These are phyloP conservation scores for Dasypolia templi DNA, from an alignment of 2,888 invertebrate genomes.

Conservation along the genomic window DNA sequence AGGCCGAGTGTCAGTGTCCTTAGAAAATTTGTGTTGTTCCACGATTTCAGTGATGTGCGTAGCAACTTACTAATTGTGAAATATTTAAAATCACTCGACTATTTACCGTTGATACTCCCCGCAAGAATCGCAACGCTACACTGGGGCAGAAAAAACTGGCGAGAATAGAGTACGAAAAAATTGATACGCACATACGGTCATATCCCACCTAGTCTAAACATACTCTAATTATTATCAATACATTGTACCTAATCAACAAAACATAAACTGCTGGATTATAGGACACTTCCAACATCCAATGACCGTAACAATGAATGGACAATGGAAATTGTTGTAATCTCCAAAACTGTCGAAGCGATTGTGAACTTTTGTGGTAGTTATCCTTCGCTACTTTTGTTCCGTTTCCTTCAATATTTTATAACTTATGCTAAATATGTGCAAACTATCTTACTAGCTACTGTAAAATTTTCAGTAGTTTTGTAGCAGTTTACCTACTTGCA, in stretches of 20 bases:
- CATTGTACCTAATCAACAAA: background rate
- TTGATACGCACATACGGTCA: too few species aligned
- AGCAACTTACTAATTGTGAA: too few species aligned
- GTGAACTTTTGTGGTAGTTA: background rate
- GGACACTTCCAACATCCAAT: background rate
- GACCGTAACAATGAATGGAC: background rate
- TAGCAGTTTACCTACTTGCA: background rate
- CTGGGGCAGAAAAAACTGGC: background rate
- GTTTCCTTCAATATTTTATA: slow-evolving; percentile 17
- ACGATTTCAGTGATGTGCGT: too few species aligned
- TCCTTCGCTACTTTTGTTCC: background rate
- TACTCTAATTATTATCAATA: background rate
- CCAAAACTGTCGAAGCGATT: background rate
- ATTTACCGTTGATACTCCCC: too few species aligned
- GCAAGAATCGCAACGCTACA: too few species aligned
- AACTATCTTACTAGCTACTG: slow-evolving; percentile 7
- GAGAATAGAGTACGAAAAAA: background rate
- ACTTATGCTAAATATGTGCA: slow-evolving; percentile 35
- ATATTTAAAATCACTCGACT: too few species aligned
- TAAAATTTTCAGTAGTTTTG: slow-evolving; percentile 4
- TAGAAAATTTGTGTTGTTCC: too few species aligned
- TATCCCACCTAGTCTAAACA: background rate
- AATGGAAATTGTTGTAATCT: background rate
- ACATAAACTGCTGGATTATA: background rate
- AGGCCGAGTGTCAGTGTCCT: too few species aligned